Evolutionary conservation across 2,797 vertebrate species (phyloP), one percentile per base, ranked within the genome.

Genomic region (Chelon labrosus): DNA sequence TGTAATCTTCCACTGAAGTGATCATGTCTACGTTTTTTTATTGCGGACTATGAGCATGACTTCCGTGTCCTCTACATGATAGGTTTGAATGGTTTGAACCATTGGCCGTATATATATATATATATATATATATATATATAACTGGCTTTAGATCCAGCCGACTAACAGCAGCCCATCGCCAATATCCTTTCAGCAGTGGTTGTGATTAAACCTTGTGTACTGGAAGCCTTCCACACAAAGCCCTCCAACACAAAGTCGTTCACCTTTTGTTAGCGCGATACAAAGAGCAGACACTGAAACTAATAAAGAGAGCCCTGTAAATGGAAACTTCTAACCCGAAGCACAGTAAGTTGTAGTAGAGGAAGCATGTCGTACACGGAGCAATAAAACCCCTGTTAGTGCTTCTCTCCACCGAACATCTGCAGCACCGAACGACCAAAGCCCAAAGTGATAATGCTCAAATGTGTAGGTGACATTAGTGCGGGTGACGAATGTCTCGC

Each of bases 171-270:
- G n/a, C 6, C 17, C 19, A 27, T 22, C 31, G 5, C 31, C 47
- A 38, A 57, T 22, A 8, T 1, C 5, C 10, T 70, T 44, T 17
- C 11, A n/a, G 14, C 25, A n/a, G n/a, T 19, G 54, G 49, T 65
- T 22, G 37, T 62, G 54, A 68, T 53, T 67, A 62, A 62, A 46
- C 27, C 31, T 51, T 22, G 35, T 38, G 59, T 42, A 5, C 37
- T 49, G 25, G 67, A 79, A 38, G 51, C 9, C 20, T 41, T 10
- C 3, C 73, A 73, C 46, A 3, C 56, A 82, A 59, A 1, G 9
- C 31, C 51, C 42, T 8, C 20, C 56, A 79, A 73, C 73, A 82
- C 73, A 73, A 82, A 85, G 65, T 65, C 81, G 70, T 65, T 79
- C 72, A 56, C 41, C 69, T 47, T 74, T 73, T 76, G 72, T 73